phyloP scores from a whole-genome alignment of 2,797 vertebrate genomes.

The Anniella stebbinsi region DNA sequence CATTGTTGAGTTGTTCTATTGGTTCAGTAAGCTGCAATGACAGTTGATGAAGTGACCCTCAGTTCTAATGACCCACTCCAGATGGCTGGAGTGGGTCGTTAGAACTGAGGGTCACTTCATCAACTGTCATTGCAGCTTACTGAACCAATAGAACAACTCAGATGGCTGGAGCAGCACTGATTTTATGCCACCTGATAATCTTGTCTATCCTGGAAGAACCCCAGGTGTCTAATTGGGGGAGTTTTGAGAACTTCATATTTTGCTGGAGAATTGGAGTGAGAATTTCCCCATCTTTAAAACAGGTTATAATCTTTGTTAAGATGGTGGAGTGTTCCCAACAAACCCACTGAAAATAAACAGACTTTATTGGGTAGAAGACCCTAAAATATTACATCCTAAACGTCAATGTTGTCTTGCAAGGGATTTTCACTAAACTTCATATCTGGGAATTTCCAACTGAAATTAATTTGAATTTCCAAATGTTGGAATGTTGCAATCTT shows the following conservation, averaged over 20 bases:
- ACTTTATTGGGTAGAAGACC: too few relatives aligned
- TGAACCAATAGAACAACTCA: background rate
- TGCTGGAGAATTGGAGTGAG: background rate
- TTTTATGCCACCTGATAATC: background rate
- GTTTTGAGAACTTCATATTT: background rate
- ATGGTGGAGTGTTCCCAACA: too few relatives aligned
- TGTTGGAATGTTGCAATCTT: too few relatives aligned
- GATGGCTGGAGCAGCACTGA: background rate
- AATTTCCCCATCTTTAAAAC: background rate
- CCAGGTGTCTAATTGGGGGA: background rate
- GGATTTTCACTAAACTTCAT: background rate
- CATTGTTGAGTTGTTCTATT: background rate
- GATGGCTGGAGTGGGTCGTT: background rate
- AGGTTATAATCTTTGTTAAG: background rate
- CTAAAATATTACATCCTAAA: background rate
- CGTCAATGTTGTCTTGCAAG: background rate
- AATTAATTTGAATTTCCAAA: background rate
- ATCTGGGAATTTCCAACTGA: background rate
- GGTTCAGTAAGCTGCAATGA: background rate
- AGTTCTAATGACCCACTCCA: background rate
- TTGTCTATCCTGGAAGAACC: background rate
- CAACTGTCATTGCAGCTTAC: background rate
- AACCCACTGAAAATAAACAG: background rate
- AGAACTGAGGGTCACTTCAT: conserved; percentile 6
- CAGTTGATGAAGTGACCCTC: conserved; percentile 11